Evolutionary conservation across 2,113 vertebrate genomes (phyloP), one percentile per base, ranked within the genome.

Genomic region (Junco hyemalis): DNA sequence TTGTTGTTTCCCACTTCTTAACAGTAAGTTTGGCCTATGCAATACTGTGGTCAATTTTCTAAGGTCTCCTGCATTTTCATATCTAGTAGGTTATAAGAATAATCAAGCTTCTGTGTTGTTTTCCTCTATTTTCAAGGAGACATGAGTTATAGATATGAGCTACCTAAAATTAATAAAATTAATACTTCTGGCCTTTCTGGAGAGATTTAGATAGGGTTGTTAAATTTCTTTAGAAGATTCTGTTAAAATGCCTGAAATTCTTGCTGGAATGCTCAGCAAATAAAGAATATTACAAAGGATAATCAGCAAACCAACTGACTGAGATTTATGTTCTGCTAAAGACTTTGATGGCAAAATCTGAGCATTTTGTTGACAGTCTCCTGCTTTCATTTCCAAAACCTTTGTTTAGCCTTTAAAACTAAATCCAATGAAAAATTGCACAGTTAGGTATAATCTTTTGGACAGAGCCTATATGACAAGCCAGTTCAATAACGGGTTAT

Each of bases 371-470:
- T 87, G 91, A 87, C 57, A 56, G 15, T 72, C 29, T 47, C 23
- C 35, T 89, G 20, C 31, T 77, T 86, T 95, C 21, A 47, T 96
- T 88, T 92, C 24, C 47, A 81, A 70, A 93, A 60, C 45, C 40
- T 79, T 84, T 76, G 35, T 48, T 83, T 21, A 66, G 31, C 60
- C 50, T 84, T 96, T 92, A 92, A 76, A 94, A 91, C 16, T 33
- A 96, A 94, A 86, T 84, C 69, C 38, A 93, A 61, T 71, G 71
- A 95, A 95, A 95, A 94, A 93, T 53, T 90, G 31, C 68, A 83
- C 50, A 66, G 74, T 88, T 78, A 85, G 14, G 5, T 84, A 77
- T 88, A 97, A 96, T 92, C 90, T 35, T 85, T 68, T 80, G 56
- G 81, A 81, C 65, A 95, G 87, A 86, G n/a, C 35, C 54, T 85